Base-by-base conservation (phyloP, 2,888 invertebrate genomes). In the Sphaerophoria rueppellii region DNA sequence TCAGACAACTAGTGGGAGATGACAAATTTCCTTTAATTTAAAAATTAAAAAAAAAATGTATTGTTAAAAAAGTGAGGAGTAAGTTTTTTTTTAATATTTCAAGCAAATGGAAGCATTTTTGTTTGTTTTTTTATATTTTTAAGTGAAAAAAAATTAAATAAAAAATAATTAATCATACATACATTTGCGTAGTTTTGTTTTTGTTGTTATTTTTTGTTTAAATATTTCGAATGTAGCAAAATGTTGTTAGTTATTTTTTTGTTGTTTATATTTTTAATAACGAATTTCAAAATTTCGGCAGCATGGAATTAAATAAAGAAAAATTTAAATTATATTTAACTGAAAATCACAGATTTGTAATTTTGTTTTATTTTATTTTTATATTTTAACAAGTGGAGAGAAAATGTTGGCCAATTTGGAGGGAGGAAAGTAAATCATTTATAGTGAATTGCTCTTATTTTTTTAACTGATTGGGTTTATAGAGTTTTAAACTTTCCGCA, bases 301-400 rank as follows among this genome's bases (percentile, higher is more conserved):
- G 85, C 85, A 85, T 85, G 85, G 69, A 85, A 85, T 76, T 80
- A 85, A 85, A 85, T 48, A 80, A 71, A 81, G 72, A 81, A 80
- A 80, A 69, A 79, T 14, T 50, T 79, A 70, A 61, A 65, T 58
- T 57, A 61, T 70, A 74, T 43, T 35, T n/a, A 57, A 65, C 43
- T 4, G 32, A 76, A 81, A 82, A 63, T 70, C 60, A 76, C 58
- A 67, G 57, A 61, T 55, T 32, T 50, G 57, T 57, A 70, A 63
- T 60, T 40, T 40, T 40, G 6, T 32, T 69, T 37, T 32, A 73
- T 43, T 70, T 61, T 48, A 50, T 57, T 12, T 50, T 55, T 48
- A 57, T 57, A 35, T 34, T 35, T 35, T 70, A 16, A n/a, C 35
- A 37, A 52, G 6, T 54, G 48, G 48, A 69, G 37, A 48, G 43